Percentiles rank a stretch among this genome's conserved stretches.
These are phyloP conservation scores for Fistularia tabacaria DNA, from an alignment of 2,797 vertebrate genomes.

Conservation along the genomic window DNA sequence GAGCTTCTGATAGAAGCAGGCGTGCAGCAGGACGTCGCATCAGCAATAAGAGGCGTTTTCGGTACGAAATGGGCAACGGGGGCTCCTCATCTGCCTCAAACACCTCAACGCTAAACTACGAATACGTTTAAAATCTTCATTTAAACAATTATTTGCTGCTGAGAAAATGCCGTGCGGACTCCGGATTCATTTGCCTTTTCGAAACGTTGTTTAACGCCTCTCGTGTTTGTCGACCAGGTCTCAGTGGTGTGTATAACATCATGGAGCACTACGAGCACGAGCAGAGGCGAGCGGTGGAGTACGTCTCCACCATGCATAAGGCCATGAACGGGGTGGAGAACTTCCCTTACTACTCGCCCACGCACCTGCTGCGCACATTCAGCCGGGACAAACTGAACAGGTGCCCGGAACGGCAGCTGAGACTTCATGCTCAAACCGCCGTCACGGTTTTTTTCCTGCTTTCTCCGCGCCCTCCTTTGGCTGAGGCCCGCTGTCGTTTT, in stretches of 20 bases:
- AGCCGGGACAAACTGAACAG: conserved; percentile 60
- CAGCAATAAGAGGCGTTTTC: conserved; percentile 68
- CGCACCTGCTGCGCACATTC: conserved; percentile 53
- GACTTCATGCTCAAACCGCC: not conserved
- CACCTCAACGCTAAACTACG: not conserved
- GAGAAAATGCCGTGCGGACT: not conserved
- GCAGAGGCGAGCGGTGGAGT: conserved; percentile 69
- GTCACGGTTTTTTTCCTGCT: not conserved
- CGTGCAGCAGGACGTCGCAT: conserved; percentile 51
- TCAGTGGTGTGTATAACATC: conserved; percentile 76
- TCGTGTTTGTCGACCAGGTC: conserved; percentile 47
- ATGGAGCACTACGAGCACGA: conserved; percentile 77
- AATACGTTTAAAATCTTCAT: not conserved
- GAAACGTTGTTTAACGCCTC: too few relatives aligned
- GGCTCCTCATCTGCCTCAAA: not conserved
- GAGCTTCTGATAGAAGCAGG: conserved; percentile 66
- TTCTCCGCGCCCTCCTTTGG: not conserved
- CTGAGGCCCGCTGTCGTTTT: not conserved
- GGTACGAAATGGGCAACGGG: too few relatives aligned
- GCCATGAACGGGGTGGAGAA: conserved; percentile 75
- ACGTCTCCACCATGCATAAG: conserved; percentile 77
- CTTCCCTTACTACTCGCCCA: conserved; percentile 73
- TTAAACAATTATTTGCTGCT: not conserved
- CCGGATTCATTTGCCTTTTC: too few relatives aligned
- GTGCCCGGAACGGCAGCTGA: conserved; percentile 28